Evolutionary conservation across 1,140 invertebrate species (phyloP), one percentile per base, ranked within the genome.

Genomic region (Temnothorax longispinosus): DNA sequence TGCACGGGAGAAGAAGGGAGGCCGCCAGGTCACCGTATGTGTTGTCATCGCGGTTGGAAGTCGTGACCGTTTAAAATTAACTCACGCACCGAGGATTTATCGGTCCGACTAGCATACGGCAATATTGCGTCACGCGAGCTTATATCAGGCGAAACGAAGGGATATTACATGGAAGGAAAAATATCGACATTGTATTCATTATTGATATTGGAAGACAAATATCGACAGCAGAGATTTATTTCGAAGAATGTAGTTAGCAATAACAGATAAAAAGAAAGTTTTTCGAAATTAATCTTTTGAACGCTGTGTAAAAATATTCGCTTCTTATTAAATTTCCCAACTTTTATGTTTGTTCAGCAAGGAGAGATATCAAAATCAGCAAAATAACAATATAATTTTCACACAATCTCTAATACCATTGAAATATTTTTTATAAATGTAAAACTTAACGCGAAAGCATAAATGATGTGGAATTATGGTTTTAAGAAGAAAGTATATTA

Each of bases 51-150:
- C 80, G 52, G 60, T 52, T 86, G 81, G 65, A 72, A 90, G 60
- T 88, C 80, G 71, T 85, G 75, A 88, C 52, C 74, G 89, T 77
- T 90, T 91, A 91, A 91, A 91, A 90, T 88, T 86, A 91, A 90
- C 67, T 81, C 82, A 86, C 76, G 69, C 60, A 76, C 32, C 15
- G 13, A 77, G 75, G 72, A 90, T 90, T 90, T 90, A 90, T 90
- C 62, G 80, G 21, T 6, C 60, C 32, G 38, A 15, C 21, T n/a
- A 64, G 44, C n/a, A 18, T 44, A 60, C 67, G 15, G 50, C 47
- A 50, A 65, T 27, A 27, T 75, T 47, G 32, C 72, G 74, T 89
- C 74, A 88, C 76, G 86, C 77, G 64, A 89, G 35, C n/a, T 90
- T 89, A 85, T 81, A 85, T 80, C 77, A 60, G 18, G 7, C 18